These are phyloP conservation scores for Atethmia centrago DNA, from an alignment of 2,888 invertebrate genomes.

Conservation along the genomic window DNA sequence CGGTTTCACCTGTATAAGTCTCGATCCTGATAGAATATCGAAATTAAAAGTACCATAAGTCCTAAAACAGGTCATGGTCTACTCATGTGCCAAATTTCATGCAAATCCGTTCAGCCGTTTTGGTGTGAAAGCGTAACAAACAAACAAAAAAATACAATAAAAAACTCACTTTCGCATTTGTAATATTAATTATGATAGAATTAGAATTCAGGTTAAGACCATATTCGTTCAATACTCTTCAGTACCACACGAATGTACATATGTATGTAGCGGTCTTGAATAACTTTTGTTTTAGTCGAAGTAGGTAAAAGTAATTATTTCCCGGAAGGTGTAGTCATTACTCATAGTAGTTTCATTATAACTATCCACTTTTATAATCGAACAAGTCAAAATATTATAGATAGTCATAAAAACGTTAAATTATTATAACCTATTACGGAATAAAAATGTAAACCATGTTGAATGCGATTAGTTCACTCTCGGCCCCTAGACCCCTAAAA, in stretches of 20 bases:
- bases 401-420: not conserved
- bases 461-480: no score
- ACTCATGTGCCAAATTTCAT: no score
- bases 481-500: no score
- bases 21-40: no score
- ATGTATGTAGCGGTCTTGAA: slow-evolving; percentile 15
- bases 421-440: not conserved
- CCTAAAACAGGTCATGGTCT: no score
- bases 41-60: no score
- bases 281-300: slow-evolving; percentile 33
- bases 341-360: slow-evolving; percentile 12
- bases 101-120: no score
- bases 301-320: slow-evolving; percentile 33
- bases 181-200: no score
- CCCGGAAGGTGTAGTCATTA: slow-evolving; percentile 36
- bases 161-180: no score
- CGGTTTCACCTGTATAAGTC: no score
- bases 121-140: no score
- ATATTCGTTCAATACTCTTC: not conserved
- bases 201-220: not conserved
- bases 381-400: not conserved
- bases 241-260: slow-evolving; percentile 14
- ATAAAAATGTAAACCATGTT: slow-evolving; percentile 1
- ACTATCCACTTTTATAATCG: not conserved
- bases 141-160: no score